Conservation (phyloP, 2,888 invertebrate genomes). For the Drosophila phalerata region DNA sequence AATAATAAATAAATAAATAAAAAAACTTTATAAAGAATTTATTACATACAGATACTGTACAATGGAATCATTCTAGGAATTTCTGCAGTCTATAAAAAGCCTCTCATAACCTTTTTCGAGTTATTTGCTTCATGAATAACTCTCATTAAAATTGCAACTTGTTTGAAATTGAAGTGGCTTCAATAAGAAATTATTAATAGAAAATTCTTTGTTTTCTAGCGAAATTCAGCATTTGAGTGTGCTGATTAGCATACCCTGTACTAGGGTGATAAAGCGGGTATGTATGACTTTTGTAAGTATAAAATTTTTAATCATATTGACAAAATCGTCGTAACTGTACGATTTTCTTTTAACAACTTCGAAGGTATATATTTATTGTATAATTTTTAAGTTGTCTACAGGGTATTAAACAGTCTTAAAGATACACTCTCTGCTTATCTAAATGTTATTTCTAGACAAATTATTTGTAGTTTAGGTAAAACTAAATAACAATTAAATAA, state of each 20-base stretch:
- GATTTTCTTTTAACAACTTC: no score
- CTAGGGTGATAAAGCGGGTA: background rate
- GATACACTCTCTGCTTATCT: no score
- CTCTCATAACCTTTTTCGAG: background rate
- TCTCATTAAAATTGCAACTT: background rate
- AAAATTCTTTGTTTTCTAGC: background rate
- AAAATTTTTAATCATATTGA: background rate
- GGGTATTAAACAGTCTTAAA: background rate
- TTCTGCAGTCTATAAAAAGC: background rate
- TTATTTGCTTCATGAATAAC: background rate
- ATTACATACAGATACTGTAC: no score
- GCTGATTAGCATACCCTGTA: background rate
- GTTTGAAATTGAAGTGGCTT: background rate
- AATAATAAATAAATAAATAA: no score
- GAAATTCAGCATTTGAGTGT: background rate
- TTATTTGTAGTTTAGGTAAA: slow-evolving; percentile 8
- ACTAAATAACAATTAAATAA: no score
- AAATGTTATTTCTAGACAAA: slow-evolving; percentile 11
- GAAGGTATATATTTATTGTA: no score
- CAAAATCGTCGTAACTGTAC: background rate
- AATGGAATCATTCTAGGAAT: no score
- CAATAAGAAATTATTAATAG: background rate
- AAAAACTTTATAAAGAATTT: no score
- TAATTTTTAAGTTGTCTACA: background rate
- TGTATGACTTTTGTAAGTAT: background rate